phyloP scores from a whole-genome alignment of 2,888 invertebrate species.

The Philonicus albiceps region DNA sequence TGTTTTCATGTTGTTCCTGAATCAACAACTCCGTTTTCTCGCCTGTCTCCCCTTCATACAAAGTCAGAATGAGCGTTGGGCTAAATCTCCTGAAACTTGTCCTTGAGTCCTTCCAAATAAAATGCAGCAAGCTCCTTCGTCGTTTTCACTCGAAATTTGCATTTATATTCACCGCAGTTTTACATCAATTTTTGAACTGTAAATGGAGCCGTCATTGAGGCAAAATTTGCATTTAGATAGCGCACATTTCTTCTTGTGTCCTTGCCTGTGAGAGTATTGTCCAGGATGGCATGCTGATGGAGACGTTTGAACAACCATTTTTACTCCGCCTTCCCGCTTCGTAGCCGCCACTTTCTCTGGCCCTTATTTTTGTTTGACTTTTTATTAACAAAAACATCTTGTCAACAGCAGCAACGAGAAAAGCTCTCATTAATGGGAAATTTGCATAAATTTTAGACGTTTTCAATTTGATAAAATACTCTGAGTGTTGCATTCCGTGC shows the following conservation, averaged over 20 bases:
- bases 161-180: conserved; percentile 34
- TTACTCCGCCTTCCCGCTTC: background rate
- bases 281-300: background rate
- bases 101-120: background rate
- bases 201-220: conserved; percentile 27
- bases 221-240: conserved; percentile 34
- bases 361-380: background rate
- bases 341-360: background rate
- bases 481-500: background rate
- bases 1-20: background rate
- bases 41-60: background rate
- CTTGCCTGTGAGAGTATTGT: background rate
- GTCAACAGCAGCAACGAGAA: conserved; percentile 14
- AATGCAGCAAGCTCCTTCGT: conserved; percentile 6
- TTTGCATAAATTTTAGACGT: conserved; percentile 14
- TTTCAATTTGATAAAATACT: conserved; percentile 4
- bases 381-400: conserved; percentile 22
- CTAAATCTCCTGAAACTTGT: background rate
- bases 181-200: conserved; percentile 36
- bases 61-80: background rate
- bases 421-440: conserved; percentile 14
- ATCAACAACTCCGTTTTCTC: background rate
- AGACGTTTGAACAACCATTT: background rate
- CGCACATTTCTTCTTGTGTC: conserved; percentile 18
- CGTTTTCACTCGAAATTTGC: conserved; percentile 10